Conservation (phyloP, 2,797 vertebrate species). For the Crenichthys baileyi region DNA sequence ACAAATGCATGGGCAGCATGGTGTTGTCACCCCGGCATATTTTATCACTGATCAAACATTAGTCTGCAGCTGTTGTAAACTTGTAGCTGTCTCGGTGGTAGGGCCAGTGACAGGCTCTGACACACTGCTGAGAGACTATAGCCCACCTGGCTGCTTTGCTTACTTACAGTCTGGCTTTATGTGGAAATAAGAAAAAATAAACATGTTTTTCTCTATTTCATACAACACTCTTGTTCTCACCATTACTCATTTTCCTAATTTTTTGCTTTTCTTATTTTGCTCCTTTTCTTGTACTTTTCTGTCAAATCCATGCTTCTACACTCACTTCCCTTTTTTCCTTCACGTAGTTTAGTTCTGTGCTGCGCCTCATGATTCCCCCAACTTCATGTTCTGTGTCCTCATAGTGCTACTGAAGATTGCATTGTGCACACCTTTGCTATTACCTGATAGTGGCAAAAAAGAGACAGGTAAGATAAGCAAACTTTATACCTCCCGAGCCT, state of each 20-base stretch:
- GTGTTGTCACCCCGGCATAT: conserved; percentile 94
- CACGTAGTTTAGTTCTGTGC: conserved; percentile 3
- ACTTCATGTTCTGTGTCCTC: conserved; percentile 61
- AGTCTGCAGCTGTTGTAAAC: conserved; percentile 91
- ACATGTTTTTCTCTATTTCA: conserved; percentile 29
- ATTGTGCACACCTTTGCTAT: conserved; percentile 43
- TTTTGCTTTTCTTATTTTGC: conserved; percentile 17
- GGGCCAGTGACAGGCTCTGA: conserved; percentile 79
- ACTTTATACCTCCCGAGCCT: conserved; percentile 40
- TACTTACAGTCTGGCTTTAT: conserved; percentile 70
- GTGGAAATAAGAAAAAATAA: conserved; percentile 62
- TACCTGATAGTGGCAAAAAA: conserved; percentile 38
- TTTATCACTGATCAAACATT: conserved; percentile 97
- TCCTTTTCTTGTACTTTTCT: conserved; percentile 36
- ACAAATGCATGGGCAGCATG: conserved; percentile 89
- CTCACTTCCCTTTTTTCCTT: conserved; percentile 3
- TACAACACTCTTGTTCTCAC: conserved; percentile 26
- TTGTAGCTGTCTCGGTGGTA: conserved; percentile 88
- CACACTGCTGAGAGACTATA: conserved; percentile 80
- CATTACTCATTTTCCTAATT: conserved; percentile 53
- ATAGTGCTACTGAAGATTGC: conserved; percentile 44
- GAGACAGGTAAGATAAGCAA: conserved; percentile 21
- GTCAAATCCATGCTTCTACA: conserved; percentile 32
- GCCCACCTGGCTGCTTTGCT: conserved; percentile 79
- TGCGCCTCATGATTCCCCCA: conserved; percentile 55